Evolutionary conservation across 2,797 vertebrate genomes (phyloP).

Genomic region (Etheostoma nigrum): DNA sequence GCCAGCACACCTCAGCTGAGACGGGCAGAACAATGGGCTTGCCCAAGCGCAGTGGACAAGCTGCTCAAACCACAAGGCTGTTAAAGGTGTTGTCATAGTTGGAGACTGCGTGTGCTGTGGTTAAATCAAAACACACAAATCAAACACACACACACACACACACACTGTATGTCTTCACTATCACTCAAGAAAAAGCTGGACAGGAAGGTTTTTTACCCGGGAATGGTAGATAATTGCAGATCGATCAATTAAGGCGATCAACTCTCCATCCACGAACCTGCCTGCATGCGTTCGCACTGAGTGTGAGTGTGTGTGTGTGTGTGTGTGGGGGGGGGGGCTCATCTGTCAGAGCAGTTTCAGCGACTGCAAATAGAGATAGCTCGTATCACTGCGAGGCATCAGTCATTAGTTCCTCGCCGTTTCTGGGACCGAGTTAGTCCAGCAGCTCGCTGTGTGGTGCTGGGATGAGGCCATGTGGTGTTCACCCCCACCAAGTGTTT

Average conservation of each 20-base stretch:
- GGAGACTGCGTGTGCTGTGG: slow-evolving; percentile 9
- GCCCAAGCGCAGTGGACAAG: slow-evolving; percentile 61
- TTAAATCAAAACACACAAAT: slow-evolving; percentile 40
- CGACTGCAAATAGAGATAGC: slow-evolving; percentile 11
- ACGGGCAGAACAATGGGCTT: slow-evolving; percentile 76
- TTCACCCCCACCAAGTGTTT: slow-evolving; percentile 29
- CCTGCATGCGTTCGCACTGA: slow-evolving; percentile 28
- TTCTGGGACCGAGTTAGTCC: slow-evolving; percentile 8
- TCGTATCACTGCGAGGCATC: slow-evolving; percentile 14
- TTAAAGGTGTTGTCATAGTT: slow-evolving; percentile 16
- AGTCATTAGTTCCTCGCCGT: slow-evolving; percentile 24
- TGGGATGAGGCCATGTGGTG: slow-evolving; percentile 53
- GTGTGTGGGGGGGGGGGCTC: slow-evolving; percentile 9
- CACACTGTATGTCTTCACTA: neutral
- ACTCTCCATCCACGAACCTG: slow-evolving; percentile 25
- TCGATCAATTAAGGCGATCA: slow-evolving; percentile 63
- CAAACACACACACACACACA: too few relatives aligned
- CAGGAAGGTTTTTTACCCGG: slow-evolving; percentile 22
- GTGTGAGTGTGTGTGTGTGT: slow-evolving; percentile 8
- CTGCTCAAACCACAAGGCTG: slow-evolving; percentile 25
- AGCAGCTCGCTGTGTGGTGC: slow-evolving; percentile 32
- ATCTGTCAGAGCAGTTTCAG: slow-evolving; percentile 35
- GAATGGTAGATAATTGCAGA: slow-evolving; percentile 44
- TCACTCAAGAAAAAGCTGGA: slow-evolving; percentile 35
- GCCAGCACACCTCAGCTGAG: slow-evolving; percentile 56